Evolutionary conservation across 2,113 vertebrate genomes (phyloP).

Genomic region (Oxyura jamaicensis): DNA sequence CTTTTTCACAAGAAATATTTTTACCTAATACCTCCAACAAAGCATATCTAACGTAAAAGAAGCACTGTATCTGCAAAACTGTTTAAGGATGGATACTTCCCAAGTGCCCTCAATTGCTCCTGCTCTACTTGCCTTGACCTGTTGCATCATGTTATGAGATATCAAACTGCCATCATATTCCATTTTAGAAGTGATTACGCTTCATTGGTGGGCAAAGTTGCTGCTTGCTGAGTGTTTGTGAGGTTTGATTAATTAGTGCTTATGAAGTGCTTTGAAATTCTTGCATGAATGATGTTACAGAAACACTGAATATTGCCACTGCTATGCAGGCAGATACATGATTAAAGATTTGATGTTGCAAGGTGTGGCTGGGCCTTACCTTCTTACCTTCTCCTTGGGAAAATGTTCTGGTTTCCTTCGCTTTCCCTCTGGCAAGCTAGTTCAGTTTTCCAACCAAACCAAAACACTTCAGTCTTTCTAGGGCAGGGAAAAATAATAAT

Average conservation of each 20-base stretch:
- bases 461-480: constrained; percentile 27
- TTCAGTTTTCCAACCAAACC: constrained; percentile 45
- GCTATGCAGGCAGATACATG: constrained; percentile 57
- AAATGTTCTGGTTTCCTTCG: constrained; percentile 24
- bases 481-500: constrained; percentile 19
- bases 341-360: constrained; percentile 59
- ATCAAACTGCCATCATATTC: constrained; percentile 65
- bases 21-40: neutral
- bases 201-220: constrained; percentile 61
- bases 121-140: constrained; percentile 56
- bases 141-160: neutral
- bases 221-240: constrained; percentile 48
- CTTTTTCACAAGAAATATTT: neutral
- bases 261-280: constrained; percentile 66
- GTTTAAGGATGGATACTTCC: neutral
- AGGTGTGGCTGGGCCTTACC: constrained; percentile 49
- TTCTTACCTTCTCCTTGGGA: constrained; percentile 43
- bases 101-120: constrained; percentile 47
- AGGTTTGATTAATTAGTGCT: constrained; percentile 65
- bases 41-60: neutral
- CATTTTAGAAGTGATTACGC: neutral
- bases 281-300: constrained; percentile 53
- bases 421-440: constrained; percentile 52
- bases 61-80: neutral
- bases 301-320: constrained; percentile 33